phyloP scores from a whole-genome alignment of 1,140 invertebrate species.

The Zaprionus davidi region DNA sequence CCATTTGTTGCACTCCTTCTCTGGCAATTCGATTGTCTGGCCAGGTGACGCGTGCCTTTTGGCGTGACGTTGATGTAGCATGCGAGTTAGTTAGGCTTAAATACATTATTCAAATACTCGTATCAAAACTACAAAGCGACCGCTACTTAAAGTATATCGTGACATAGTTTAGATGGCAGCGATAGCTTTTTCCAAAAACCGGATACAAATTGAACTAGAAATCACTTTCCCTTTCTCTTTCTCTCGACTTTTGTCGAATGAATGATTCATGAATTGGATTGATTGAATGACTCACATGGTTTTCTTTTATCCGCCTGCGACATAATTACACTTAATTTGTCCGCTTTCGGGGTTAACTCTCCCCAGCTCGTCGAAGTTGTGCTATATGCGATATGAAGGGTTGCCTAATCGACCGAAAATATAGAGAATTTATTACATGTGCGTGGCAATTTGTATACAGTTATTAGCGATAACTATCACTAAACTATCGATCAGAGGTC shows the following conservation, averaged over 20 bases:
- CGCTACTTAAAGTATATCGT: slow-evolving; percentile 39
- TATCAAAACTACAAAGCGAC: slow-evolving; percentile 21
- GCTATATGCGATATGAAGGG: slow-evolving; percentile 33
- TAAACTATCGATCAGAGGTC: slow-evolving; percentile 19
- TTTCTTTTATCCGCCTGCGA: background rate
- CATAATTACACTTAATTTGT: slow-evolving; percentile 65
- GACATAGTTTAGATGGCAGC: slow-evolving; percentile 38
- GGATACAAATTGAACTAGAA: slow-evolving; percentile 43
- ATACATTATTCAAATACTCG: slow-evolving; percentile 68
- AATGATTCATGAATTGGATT: slow-evolving; percentile 60
- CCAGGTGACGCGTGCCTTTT: slow-evolving; percentile 5
- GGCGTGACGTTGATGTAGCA: slow-evolving; percentile 1
- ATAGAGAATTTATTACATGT: slow-evolving; percentile 20
- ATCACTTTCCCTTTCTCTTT: slow-evolving; percentile 31
- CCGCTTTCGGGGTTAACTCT: slow-evolving; percentile 27
- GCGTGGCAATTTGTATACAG: slow-evolving; percentile 25
- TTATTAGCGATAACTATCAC: slow-evolving; percentile 15
- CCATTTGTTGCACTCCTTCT: slow-evolving; percentile 1
- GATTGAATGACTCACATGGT: slow-evolving; percentile 29
- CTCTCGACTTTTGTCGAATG: slow-evolving; percentile 24
- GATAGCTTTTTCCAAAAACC: slow-evolving; percentile 34
- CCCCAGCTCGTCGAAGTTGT: slow-evolving; percentile 2
- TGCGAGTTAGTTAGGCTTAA: slow-evolving; percentile 26
- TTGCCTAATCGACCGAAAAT: slow-evolving; percentile 1
- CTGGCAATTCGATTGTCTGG: background rate